A percentile compares a stretch with the other conserved stretches of the same genome.
Conservation (phyloP, 2,888 invertebrate genomes). For the Dicycla oo region DNA sequence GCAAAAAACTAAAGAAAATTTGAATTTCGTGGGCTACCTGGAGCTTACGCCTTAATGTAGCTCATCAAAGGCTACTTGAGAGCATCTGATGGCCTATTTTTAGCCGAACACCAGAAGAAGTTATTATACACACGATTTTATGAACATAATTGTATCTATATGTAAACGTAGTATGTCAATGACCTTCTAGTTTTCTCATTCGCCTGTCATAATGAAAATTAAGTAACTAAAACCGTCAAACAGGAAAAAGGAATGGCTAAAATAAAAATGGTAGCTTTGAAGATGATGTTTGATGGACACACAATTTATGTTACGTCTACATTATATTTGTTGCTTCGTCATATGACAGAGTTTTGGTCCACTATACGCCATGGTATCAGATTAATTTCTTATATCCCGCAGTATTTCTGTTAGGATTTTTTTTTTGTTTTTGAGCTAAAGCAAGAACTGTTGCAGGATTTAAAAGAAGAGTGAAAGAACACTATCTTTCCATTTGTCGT, state of each 20-base stretch:
- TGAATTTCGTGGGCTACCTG: too few relatives aligned
- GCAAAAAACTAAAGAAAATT: too few relatives aligned
- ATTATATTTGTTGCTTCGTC: slow-evolving; percentile 7
- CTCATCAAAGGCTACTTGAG: slow-evolving; percentile 7
- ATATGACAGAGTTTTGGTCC: neutral
- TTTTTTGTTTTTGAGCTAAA: neutral
- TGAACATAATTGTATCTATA: slow-evolving; percentile 20
- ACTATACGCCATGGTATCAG: neutral
- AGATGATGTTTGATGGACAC: slow-evolving; percentile 29
- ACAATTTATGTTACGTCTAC: neutral
- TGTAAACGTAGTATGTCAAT: slow-evolving; percentile 10
- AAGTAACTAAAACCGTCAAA: slow-evolving; percentile 24
- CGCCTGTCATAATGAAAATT: slow-evolving; percentile 7
- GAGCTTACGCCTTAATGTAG: neutral
- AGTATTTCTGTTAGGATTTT: neutral
- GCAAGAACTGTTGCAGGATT: too few relatives aligned
- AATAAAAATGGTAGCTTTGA: slow-evolving; percentile 36
- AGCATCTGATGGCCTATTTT: slow-evolving; percentile 5
- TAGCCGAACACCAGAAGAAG: neutral
- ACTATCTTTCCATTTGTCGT: too few relatives aligned
- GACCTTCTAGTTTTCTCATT: slow-evolving; percentile 16
- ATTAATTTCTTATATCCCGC: neutral
- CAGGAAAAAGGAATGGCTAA: slow-evolving; percentile 15
- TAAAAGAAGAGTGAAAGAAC: too few relatives aligned
- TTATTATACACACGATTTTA: slow-evolving; percentile 5